Percentiles rank a stretch among this genome's conserved stretches.
These are phyloP conservation scores for Lordiphosa clarofinis DNA, from an alignment of 1,140 invertebrate species.

Conservation along the genomic window DNA sequence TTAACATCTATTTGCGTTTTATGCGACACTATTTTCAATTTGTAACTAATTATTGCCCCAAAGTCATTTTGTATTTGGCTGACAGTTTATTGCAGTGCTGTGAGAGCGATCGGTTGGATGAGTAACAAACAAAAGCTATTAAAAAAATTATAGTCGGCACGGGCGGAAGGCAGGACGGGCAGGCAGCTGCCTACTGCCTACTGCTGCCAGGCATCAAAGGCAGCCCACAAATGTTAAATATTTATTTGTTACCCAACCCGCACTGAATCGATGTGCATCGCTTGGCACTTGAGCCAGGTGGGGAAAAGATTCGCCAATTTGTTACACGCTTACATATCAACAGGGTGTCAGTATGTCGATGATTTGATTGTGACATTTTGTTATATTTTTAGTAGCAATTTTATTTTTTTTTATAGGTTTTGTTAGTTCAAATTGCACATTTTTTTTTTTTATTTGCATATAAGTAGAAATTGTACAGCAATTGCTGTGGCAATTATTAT, in stretches of 20 bases:
- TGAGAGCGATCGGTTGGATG: conserved; percentile 29
- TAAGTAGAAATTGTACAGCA: conserved; percentile 30
- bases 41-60: conserved; percentile 62
- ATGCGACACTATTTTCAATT: conserved; percentile 59
- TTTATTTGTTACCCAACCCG: conserved; percentile 16
- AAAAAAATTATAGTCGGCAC: conserved; percentile 38
- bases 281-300: background rate
- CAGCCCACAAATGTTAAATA: conserved; percentile 33
- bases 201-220: conserved; percentile 45
- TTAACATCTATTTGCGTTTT: conserved; percentile 26
- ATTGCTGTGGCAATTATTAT: conserved; percentile 58
- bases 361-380: conserved; percentile 3
- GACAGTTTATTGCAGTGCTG: conserved; percentile 37
- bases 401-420: conserved; percentile 56
- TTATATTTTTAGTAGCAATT: conserved; percentile 32
- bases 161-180: background rate
- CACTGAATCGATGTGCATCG: background rate
- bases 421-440: conserved; percentile 61
- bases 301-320: background rate
- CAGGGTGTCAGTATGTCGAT: conserved; percentile 22
- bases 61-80: conserved; percentile 51
- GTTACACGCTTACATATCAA: background rate
- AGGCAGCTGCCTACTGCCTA: conserved; percentile 31
- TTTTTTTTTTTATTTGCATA: conserved; percentile 61
- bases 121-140: conserved; percentile 64